Base-by-base conservation (phyloP, 2,888 invertebrate genomes). In the Oligia latruncula region DNA sequence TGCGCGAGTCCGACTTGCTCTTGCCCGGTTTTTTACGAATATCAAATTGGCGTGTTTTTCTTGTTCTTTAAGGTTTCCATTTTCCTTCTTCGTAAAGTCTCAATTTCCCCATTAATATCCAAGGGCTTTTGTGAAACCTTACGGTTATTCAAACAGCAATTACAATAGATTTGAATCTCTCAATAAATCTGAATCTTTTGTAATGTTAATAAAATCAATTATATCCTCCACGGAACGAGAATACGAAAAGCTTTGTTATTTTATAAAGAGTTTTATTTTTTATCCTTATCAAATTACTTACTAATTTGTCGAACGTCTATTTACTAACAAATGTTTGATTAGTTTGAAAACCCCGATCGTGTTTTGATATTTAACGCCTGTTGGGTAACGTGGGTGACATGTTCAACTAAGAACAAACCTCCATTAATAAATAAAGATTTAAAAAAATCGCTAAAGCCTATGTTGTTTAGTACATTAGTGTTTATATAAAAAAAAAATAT, bases 151-250 rank as follows among this genome's bases (percentile, higher is more conserved):
- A 67, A 77, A 77, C 66, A 67, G n/a, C 77, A 77, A 74, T 87
- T 85, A 75, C 60, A 70, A 77, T 5, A 65, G 9, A 75, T 71
- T 68, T 81, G 29, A 29, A 29, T 29, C 29, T 29, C 29, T 29
- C 29, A 29, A 29, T 29, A 29, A 29, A 29, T 81, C n/a, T 64
- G 40, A 81, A 79, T 73, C 86, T 80, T 89, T 87, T 86, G 76
- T 77, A 73, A 83, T 77, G 76, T 76, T 83, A 84, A 89, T 87
- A 77, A 83, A 74, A 73, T 78, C 84, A 87, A 89, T 80, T 82
- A 66, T 82, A 23, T 49, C 29, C 65, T 77, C n/a, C 11, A 65
- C 40, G 43, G 29, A 77, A 70, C 4, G 11, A 40, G 55, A 52
- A 55, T 23, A 67, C 15, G 11, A 67, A 86, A 77, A 35, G 17